Conservation (phyloP, 2,888 invertebrate genomes). For the Volucella zonaria region DNA sequence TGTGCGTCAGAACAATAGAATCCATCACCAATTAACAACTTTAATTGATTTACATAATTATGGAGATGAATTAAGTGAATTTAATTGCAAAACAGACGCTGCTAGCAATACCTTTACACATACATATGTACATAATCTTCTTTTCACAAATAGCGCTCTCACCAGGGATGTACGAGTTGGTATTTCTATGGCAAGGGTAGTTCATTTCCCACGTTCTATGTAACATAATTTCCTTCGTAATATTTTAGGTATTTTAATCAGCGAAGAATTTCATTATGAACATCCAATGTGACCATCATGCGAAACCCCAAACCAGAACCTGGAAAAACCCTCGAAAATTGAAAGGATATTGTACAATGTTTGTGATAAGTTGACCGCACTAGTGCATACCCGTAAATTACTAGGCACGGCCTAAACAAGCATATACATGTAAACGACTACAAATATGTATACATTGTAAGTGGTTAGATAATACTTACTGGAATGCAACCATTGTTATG, state of each 20-base stretch:
- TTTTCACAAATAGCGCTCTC: constrained; percentile 1
- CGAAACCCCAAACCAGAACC: background rate
- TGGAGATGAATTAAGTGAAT: constrained; percentile 38
- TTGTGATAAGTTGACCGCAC: no score
- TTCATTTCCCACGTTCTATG: background rate
- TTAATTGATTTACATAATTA: constrained; percentile 56
- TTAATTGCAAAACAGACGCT: constrained; percentile 41
- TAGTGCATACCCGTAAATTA: no score
- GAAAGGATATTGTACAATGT: no score
- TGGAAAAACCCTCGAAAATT: no score
- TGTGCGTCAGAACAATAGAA: constrained; percentile 8
- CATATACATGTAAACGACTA: background rate
- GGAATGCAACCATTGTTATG: constrained; percentile 95
- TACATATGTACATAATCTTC: background rate
- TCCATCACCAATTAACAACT: constrained; percentile 40
- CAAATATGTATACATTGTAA: background rate
- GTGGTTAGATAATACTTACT: constrained; percentile 86
- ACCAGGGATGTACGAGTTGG: background rate
- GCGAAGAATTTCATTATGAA: constrained; percentile 40
- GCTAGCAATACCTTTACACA: background rate
- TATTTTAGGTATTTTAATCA: constrained; percentile 49
- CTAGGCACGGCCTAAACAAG: background rate
- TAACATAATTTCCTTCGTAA: background rate
- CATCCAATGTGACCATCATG: constrained; percentile 20
- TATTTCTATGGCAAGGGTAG: background rate